These are phyloP conservation scores for Campylorhamphus procurvoides DNA, from an alignment of 2,113 vertebrate genomes.

Conservation along the genomic window DNA sequence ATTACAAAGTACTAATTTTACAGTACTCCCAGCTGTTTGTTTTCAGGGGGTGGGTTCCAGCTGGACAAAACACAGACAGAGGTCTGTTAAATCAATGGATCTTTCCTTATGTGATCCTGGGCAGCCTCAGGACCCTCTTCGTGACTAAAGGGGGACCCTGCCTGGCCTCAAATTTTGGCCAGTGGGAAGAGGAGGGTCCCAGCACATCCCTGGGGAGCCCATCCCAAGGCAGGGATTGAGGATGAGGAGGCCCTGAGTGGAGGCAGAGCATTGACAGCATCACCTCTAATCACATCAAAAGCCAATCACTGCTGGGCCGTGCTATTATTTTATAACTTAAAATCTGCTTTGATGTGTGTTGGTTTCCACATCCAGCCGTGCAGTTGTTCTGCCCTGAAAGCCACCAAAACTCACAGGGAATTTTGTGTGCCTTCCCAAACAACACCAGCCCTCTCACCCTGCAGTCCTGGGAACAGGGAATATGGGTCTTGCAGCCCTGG, in stretches of 20 bases:
- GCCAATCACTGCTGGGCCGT: neutral
- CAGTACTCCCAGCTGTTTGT: rapidly evolving
- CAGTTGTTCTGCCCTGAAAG: conserved; percentile 1
- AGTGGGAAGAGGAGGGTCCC: neutral
- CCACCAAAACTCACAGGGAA: conserved; percentile 26
- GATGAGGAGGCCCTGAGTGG: neutral
- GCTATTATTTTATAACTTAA: neutral
- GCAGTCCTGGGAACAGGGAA: conserved; percentile 60
- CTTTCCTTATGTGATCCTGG: neutral
- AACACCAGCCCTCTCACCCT: conserved; percentile 22
- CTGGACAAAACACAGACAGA: neutral
- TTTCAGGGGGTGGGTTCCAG: neutral
- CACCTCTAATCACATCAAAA: conserved; percentile 16
- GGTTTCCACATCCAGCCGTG: neutral
- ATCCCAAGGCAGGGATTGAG: neutral
- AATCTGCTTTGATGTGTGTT: conserved; percentile 12
- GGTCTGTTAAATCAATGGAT: neutral
- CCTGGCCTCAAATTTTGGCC: neutral
- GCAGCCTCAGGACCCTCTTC: neutral
- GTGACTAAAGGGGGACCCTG: rapidly evolving
- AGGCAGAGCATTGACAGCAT: neutral
- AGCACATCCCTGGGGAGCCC: rapidly evolving
- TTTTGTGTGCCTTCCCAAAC: conserved; percentile 36
- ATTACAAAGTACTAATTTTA: neutral
- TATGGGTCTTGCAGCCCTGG: conserved; percentile 41